Evolutionary conservation across 2,888 invertebrate genomes (phyloP), one percentile per base, ranked within the genome.

Genomic region (Eristalis intricaria): DNA sequence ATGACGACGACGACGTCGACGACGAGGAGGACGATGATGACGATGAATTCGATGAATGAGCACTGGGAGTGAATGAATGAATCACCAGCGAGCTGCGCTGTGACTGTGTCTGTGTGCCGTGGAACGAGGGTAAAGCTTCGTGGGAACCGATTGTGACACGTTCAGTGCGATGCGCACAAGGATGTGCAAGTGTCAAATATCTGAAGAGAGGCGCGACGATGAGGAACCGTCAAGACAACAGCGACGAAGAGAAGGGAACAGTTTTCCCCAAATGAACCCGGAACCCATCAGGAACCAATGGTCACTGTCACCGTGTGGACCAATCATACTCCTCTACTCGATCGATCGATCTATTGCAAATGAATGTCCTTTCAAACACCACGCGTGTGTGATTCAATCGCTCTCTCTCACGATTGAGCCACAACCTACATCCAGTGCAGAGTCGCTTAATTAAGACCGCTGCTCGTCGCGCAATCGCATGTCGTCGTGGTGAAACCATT

Each of bases 11-110:
- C 22, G 56, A 70, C 26, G 40, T 60, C 40, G 60, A 64, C 15
- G 70, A 23, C 10, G 63, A 8, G 22, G 23, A 32, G 32, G 43
- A 63, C 13, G 29, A 43, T 7, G 32, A 35, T 35, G 56, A 71
- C 26, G 40, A 68, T 61, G 60, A 76, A 43, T 76, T 68, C 77
- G 77, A 77, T 77, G 77, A 77, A 77, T 77, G 77, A 77, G 64
- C 50, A 19, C 43, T 4, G 43, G n/a, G 22, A 50, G 40, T 23
- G 63, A 56, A 77, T 77, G 77, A 70, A 77, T 77, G 77, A 77
- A 77, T 50, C 50, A 50, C 50, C 50, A 50, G 50, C 10, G 43
- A n/a, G 5, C 15, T 50, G 43, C 5, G 19, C 43, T 35, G 43
- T n/a, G 26, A 2, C 26, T 50, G n/a, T 8, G 19, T n/a, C 2